A percentile compares a stretch with the other conserved stretches of the same genome.
These are phyloP conservation scores for Mesochorus sp. DNA, from an alignment of 2,888 invertebrate species.

Conservation along the genomic window DNA sequence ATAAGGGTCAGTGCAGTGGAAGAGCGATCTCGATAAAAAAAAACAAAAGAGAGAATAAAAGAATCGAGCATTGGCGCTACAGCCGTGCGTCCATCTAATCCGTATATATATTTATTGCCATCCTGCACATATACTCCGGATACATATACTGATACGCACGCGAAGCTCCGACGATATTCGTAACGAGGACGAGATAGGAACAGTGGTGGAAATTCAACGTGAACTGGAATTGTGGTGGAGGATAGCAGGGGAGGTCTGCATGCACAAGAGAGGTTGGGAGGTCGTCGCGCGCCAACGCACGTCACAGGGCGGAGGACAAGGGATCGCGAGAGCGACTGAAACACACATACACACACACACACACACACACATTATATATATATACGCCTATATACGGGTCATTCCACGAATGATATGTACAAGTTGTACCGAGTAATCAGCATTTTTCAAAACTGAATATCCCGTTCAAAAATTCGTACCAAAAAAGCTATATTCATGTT, in stretches of 20 bases:
- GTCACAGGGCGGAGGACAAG: constrained; percentile 32
- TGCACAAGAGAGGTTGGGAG: constrained; percentile 39
- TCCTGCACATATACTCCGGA: neutral
- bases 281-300: constrained; percentile 40
- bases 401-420: too few relatives aligned
- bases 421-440: too few relatives aligned
- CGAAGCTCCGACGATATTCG: constrained; percentile 44
- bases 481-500: too few relatives aligned
- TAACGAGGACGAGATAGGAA: constrained; percentile 42
- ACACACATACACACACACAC: constrained; percentile 17
- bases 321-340: constrained; percentile 44
- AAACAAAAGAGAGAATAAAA: too few relatives aligned
- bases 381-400: neutral
- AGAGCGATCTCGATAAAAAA: too few relatives aligned
- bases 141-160: constrained; percentile 11
- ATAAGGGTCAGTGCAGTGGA: too few relatives aligned
- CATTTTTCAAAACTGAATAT: too few relatives aligned
- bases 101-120: neutral
- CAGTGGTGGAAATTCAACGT: constrained; percentile 36
- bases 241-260: neutral
- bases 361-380: neutral
- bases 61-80: too few relatives aligned
- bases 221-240: constrained; percentile 20
- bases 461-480: too few relatives aligned
- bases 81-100: too few relatives aligned